phyloP scores from a whole-genome alignment of 2,888 invertebrate species.

The Nematopogon swammerdamellus region DNA sequence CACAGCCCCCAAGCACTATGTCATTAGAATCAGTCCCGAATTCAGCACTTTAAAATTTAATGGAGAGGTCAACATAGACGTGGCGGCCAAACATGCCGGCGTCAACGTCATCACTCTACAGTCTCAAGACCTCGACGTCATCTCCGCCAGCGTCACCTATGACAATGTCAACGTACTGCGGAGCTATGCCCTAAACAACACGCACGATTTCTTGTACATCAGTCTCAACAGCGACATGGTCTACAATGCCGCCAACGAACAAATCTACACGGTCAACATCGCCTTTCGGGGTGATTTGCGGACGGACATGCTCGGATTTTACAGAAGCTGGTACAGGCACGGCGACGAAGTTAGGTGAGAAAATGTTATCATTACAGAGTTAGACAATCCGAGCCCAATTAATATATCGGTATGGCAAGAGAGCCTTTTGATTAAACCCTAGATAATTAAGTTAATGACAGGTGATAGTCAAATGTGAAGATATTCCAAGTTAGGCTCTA shows the following conservation, averaged over 20 bases:
- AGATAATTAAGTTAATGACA: too few relatives aligned
- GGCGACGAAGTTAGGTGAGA: slow-evolving; percentile 22
- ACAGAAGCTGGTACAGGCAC: slow-evolving; percentile 37
- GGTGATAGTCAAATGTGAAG: too few relatives aligned
- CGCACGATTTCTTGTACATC: slow-evolving; percentile 21
- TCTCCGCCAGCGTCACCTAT: slow-evolving; percentile 32
- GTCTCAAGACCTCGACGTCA: slow-evolving; percentile 22
- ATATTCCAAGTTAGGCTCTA: too few relatives aligned
- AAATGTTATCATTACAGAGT: too few relatives aligned
- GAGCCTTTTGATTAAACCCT: too few relatives aligned
- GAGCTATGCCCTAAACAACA: slow-evolving; percentile 20
- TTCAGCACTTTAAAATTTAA: slow-evolving; percentile 19
- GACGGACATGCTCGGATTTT: slow-evolving; percentile 42
- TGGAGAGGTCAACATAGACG: slow-evolving; percentile 33
- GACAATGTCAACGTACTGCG: slow-evolving; percentile 15
- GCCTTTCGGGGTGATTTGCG: slow-evolving; percentile 26
- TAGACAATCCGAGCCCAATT: too few relatives aligned
- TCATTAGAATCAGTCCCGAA: slow-evolving; percentile 41
- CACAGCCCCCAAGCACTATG: slow-evolving; percentile 52
- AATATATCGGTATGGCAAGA: too few relatives aligned
- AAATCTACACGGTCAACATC: slow-evolving; percentile 23
- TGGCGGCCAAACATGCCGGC: slow-evolving; percentile 23
- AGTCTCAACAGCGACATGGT: too few relatives aligned
- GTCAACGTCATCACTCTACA: slow-evolving; percentile 33
- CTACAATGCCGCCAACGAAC: slow-evolving; percentile 14